Percentiles rank a stretch among this genome's conserved stretches.
These are phyloP conservation scores for Erythrocebus patas DNA, from an alignment of 2,113 vertebrate species.

Conservation along the genomic window DNA sequence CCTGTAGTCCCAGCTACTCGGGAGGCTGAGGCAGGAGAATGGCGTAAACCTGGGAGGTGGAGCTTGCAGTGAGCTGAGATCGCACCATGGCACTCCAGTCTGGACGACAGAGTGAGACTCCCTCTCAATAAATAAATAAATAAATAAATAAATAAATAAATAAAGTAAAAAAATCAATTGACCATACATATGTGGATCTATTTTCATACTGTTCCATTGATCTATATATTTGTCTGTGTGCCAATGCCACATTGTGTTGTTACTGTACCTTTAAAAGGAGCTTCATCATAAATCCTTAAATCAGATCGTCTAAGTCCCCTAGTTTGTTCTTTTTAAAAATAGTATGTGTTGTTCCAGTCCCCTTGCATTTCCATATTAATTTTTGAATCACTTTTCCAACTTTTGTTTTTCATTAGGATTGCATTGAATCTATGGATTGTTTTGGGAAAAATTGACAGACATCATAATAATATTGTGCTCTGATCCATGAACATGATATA, in stretches of 20 bases:
- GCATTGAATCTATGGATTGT: background rate
- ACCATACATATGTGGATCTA: background rate
- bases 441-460: background rate
- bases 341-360: background rate
- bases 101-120: no score
- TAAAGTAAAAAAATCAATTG: background rate
- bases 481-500: background rate
- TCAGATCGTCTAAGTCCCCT: background rate
- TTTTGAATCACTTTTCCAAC: background rate
- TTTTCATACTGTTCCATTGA: background rate
- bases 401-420: background rate
- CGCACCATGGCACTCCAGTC: no score
- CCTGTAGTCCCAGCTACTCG: no score
- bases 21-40: no score
- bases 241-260: background rate
- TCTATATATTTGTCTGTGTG: background rate
- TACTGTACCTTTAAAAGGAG: background rate
- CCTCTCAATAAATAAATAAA: no score
- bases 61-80: no score
- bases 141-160: no score
- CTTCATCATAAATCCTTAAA: background rate
- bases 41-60: no score
- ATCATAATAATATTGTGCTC: background rate
- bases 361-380: background rate
- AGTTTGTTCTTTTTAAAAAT: background rate